phyloP scores from a whole-genome alignment of 2,113 vertebrate genomes.

The Anoplopoma fimbria region DNA sequence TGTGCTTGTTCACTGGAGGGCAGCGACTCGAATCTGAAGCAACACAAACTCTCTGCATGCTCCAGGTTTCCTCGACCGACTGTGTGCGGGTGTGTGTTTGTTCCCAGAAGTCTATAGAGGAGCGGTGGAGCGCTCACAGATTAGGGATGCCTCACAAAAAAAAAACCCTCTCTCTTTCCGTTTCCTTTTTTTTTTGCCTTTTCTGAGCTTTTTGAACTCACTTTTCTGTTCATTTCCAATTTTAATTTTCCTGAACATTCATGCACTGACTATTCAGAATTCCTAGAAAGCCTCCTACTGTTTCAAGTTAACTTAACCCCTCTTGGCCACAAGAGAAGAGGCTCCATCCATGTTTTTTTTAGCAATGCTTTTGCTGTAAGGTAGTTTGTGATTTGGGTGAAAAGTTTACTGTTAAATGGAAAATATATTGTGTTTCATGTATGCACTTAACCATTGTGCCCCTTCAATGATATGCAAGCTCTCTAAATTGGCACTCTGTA shows the following conservation, averaged over 20 bases:
- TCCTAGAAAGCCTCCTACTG: too few relatives aligned
- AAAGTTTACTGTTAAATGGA: too few relatives aligned
- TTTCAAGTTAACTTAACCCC: too few relatives aligned
- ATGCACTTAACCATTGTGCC: too few relatives aligned
- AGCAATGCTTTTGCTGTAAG: too few relatives aligned
- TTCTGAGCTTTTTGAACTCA: slow-evolving; percentile 9
- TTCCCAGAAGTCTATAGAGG: slow-evolving; percentile 35
- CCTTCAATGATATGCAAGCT: too few relatives aligned
- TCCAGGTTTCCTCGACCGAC: slow-evolving; percentile 11
- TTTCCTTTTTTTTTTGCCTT: neutral
- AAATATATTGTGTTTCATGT: too few relatives aligned
- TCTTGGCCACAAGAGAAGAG: too few relatives aligned
- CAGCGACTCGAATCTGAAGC: slow-evolving; percentile 23
- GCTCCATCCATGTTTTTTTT: too few relatives aligned
- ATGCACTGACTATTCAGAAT: neutral
- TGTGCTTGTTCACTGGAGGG: slow-evolving; percentile 27
- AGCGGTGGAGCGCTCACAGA: slow-evolving; percentile 41
- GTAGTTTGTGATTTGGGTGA: too few relatives aligned
- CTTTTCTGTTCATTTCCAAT: neutral
- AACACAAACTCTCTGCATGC: slow-evolving; percentile 58
- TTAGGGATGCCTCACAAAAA: slow-evolving; percentile 23
- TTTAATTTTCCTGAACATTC: neutral
- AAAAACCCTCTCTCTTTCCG: neutral
- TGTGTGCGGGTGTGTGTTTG: slow-evolving; percentile 35
- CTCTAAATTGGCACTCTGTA: too few relatives aligned